phyloP scores from a whole-genome alignment of 2,888 invertebrate species.

The Dendrolimus pini region DNA sequence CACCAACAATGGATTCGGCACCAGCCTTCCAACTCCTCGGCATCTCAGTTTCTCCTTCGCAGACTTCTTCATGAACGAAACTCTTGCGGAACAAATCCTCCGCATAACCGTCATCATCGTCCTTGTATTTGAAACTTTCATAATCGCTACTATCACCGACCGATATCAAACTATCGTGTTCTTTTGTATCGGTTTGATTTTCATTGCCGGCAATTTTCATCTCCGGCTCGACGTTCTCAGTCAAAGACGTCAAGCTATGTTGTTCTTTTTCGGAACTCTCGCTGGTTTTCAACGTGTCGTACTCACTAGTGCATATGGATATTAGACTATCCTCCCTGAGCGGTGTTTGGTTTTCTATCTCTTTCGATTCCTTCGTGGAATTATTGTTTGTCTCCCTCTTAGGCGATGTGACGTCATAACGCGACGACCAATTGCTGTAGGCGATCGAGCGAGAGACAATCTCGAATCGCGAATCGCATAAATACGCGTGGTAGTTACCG shows the following conservation, averaged over 20 bases:
- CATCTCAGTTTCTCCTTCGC: slow-evolving; percentile 40
- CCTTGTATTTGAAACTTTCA: slow-evolving; percentile 80
- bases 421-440: slow-evolving; percentile 86
- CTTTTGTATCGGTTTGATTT: slow-evolving; percentile 22
- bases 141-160: slow-evolving; percentile 84
- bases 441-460: slow-evolving; percentile 85
- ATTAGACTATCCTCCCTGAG: slow-evolving; percentile 59
- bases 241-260: slow-evolving; percentile 52
- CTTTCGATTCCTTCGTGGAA: slow-evolving; percentile 44
- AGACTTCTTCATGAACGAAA: slow-evolving; percentile 21
- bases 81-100: slow-evolving; percentile 64
- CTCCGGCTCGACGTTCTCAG: slow-evolving; percentile 29
- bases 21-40: slow-evolving; percentile 54
- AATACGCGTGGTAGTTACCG: slow-evolving; percentile 90
- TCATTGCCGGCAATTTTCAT: slow-evolving; percentile 13
- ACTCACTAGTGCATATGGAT: slow-evolving; percentile 62
- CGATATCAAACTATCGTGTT: slow-evolving; percentile 53
- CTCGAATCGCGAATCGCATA: slow-evolving; percentile 88
- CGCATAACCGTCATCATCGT: slow-evolving; percentile 70
- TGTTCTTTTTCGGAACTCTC: slow-evolving; percentile 48
- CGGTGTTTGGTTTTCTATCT: slow-evolving; percentile 32
- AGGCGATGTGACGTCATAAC: slow-evolving; percentile 79
- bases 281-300: slow-evolving; percentile 40
- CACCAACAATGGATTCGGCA: slow-evolving; percentile 60
- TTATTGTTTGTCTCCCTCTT: slow-evolving; percentile 59